Conservation (phyloP, 2,113 vertebrate species). For the Bucco capensis region DNA sequence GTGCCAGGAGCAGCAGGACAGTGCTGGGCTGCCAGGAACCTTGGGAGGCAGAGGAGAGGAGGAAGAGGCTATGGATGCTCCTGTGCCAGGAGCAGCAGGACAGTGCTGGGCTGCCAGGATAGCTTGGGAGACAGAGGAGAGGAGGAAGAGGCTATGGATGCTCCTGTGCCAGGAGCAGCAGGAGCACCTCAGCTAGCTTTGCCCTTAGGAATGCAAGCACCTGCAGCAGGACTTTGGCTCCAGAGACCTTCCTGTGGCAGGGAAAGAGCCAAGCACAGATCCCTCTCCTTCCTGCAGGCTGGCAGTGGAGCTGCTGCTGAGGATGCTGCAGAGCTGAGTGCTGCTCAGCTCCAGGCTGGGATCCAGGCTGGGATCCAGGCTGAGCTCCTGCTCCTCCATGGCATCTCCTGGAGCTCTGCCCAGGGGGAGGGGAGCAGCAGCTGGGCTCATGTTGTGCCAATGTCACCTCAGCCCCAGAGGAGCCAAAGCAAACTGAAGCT, state of each 20-base stretch:
- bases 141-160: background rate
- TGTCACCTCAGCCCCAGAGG: no score
- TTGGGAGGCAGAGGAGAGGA: background rate
- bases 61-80: background rate
- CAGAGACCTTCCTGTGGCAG: background rate
- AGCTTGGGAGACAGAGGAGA: background rate
- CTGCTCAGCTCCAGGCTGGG: no score
- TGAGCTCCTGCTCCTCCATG: no score
- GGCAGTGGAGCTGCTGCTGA: background rate
- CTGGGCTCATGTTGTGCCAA: no score
- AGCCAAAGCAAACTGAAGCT: no score
- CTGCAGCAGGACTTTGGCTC: background rate
- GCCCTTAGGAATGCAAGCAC: background rate
- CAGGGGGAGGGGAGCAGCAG: no score
- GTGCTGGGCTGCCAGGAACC: accelerated
- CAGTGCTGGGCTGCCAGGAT: background rate
- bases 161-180: no score
- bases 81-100: no score
- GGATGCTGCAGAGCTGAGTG: background rate
- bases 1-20: no score
- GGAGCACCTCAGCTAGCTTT: background rate
- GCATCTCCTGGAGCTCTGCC: no score
- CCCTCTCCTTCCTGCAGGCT: background rate
- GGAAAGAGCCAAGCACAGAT: background rate
- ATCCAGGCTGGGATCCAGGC: no score